phyloP scores from a whole-genome alignment of 92 coral and sea anemone species.

The Umimayanthus kanabou region DNA sequence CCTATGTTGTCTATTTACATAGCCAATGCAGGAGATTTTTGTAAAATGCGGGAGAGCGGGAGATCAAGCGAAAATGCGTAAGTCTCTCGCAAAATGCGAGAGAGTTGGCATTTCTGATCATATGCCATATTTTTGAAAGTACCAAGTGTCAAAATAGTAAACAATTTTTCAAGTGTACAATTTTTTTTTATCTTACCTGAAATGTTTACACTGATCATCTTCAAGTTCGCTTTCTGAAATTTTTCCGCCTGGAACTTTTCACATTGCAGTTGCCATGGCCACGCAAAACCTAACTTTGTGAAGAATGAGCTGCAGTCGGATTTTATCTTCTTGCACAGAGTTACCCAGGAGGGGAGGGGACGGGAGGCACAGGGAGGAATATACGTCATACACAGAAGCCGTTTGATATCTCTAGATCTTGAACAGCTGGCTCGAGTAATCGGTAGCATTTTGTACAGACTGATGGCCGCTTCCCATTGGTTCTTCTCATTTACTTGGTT shows the following conservation, averaged over 20 bases:
- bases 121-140: too few relatives aligned
- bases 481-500: slow-evolving; percentile 21
- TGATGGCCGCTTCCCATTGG: slow-evolving; percentile 36
- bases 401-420: slow-evolving; percentile 6
- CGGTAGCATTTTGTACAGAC: slow-evolving; percentile 18
- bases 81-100: too few relatives aligned
- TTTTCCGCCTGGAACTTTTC: slow-evolving; percentile 6
- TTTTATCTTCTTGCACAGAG: slow-evolving; percentile 21
- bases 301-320: slow-evolving; percentile 1
- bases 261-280: slow-evolving; percentile 11
- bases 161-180: neutral
- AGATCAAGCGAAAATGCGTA: too few relatives aligned
- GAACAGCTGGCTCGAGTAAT: slow-evolving; percentile 25
- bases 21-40: too few relatives aligned
- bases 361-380: slow-evolving; percentile 5
- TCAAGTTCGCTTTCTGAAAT: neutral
- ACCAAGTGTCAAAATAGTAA: too few relatives aligned
- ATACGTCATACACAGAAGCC: slow-evolving; percentile 19
- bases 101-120: too few relatives aligned
- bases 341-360: neutral
- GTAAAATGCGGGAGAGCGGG: too few relatives aligned
- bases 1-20: too few relatives aligned
- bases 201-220: neutral
- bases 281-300: neutral
- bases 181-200: slow-evolving; percentile 1